These are phyloP conservation scores for Neofelis nebulosa DNA, from an alignment of 2,113 vertebrate species.

Conservation along the genomic window DNA sequence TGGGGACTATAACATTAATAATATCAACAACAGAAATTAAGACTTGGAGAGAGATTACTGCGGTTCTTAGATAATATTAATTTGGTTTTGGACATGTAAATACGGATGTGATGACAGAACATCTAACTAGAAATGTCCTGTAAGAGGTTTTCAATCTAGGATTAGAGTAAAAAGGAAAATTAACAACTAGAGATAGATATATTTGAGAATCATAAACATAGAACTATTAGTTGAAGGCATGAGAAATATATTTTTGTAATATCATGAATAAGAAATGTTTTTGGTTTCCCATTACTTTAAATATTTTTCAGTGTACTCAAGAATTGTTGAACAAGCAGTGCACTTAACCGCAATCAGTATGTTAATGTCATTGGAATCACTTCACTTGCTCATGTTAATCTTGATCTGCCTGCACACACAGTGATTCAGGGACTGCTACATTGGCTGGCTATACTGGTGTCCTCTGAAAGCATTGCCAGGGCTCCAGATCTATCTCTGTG, in stretches of 20 bases:
- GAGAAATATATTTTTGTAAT: constrained; percentile 11
- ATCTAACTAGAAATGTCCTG: constrained; percentile 17
- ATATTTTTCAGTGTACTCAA: constrained; percentile 8
- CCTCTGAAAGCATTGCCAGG: neutral
- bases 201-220: constrained; percentile 26
- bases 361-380: neutral
- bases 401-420: neutral
- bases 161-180: constrained; percentile 29
- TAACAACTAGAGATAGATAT: neutral
- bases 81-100: neutral
- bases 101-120: neutral
- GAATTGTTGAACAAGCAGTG: neutral
- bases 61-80: neutral
- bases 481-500: neutral
- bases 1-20: neutral
- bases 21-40: neutral
- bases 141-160: constrained; percentile 28
- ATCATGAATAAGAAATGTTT: constrained; percentile 28
- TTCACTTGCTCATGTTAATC: neutral
- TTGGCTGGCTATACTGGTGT: neutral
- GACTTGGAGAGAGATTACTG: neutral
- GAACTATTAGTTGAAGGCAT: constrained; percentile 11
- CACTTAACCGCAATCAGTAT: neutral
- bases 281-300: constrained; percentile 39
- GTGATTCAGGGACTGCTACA: neutral